These are phyloP conservation scores for Setophaga petechia DNA, from an alignment of 2,113 vertebrate genomes.

Conservation along the genomic window DNA sequence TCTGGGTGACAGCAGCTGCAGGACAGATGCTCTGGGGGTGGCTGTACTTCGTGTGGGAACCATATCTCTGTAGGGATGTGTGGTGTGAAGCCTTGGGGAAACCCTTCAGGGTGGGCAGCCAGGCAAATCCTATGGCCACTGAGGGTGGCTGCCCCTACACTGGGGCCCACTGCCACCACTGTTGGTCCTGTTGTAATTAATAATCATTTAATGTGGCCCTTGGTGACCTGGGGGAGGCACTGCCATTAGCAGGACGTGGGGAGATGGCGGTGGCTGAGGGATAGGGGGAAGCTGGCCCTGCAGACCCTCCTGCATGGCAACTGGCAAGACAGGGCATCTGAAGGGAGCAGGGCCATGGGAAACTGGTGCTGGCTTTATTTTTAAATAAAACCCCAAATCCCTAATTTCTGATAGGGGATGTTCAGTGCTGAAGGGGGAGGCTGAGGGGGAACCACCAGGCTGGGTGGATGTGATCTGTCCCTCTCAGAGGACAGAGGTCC, in stretches of 20 bases:
- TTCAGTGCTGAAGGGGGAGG: not conserved
- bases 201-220: not conserved
- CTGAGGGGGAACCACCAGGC: fast-evolving
- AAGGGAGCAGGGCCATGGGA: not conserved
- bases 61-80: not conserved
- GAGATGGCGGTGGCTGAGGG: fast-evolving
- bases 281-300: fast-evolving
- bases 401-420: not conserved
- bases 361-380: not conserved
- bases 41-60: not conserved
- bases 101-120: fast-evolving
- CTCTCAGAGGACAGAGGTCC: fast-evolving
- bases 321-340: not conserved
- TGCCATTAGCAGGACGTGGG: not conserved
- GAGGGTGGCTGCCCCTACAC: fast-evolving
- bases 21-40: not conserved
- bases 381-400: not conserved
- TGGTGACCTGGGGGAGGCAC: not conserved
- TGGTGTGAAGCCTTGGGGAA: not conserved
- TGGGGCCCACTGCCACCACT: fast-evolving
- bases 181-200: not conserved
- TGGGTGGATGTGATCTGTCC: not conserved
- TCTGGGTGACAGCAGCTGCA: not conserved
- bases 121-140: not conserved
- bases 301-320: not conserved